phyloP scores from a whole-genome alignment of 2,797 vertebrate species.

The Microcaecilia unicolor region DNA sequence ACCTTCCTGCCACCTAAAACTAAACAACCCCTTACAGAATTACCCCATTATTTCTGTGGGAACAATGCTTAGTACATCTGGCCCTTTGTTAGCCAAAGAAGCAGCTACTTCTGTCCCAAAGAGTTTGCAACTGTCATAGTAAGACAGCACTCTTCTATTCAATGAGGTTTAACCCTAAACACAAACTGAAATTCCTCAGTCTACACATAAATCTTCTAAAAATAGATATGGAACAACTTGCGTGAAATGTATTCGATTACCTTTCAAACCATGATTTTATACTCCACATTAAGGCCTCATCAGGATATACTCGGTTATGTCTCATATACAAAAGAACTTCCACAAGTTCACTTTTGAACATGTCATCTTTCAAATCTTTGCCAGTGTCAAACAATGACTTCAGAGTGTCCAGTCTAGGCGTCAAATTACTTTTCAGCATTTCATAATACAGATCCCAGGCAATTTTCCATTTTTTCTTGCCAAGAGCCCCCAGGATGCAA shows the following conservation, averaged over 20 bases:
- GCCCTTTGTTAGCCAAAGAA: too few species aligned
- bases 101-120: too few species aligned
- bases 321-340: constrained; percentile 71
- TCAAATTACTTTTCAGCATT: constrained; percentile 49
- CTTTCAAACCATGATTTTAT: constrained; percentile 91
- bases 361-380: constrained; percentile 22
- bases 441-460: constrained; percentile 75
- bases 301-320: constrained; percentile 80
- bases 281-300: constrained; percentile 50
- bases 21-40: too few species aligned
- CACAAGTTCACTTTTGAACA: constrained; percentile 55
- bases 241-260: constrained; percentile 46
- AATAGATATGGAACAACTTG: too few species aligned
- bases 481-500: constrained; percentile 65
- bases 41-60: too few species aligned
- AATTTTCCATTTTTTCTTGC: constrained; percentile 47
- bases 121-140: too few species aligned
- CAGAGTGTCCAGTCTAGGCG: constrained; percentile 66
- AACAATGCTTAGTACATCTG: too few species aligned
- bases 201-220: too few species aligned
- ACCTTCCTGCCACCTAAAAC: too few species aligned
- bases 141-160: too few species aligned
- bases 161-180: too few species aligned
- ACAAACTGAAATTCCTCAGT: too few species aligned
- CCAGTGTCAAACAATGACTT: constrained; percentile 62